Conservation (phyloP, 2,888 invertebrate species). For the Notodonta ziczac region DNA sequence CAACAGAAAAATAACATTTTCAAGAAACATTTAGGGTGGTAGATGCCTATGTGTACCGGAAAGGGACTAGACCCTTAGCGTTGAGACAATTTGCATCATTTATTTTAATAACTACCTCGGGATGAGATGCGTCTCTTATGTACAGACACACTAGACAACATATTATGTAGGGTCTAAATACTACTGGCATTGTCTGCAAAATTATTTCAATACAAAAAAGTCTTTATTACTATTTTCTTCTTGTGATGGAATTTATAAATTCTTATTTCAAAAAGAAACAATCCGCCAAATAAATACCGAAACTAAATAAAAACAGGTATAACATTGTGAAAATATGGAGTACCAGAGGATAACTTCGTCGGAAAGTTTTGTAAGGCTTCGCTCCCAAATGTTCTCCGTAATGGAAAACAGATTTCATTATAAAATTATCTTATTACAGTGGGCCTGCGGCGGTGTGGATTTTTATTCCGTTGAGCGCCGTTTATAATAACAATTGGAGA, state of each 20-base stretch:
- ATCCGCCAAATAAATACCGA: neutral
- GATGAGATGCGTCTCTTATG: too few species aligned
- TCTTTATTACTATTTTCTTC: too few species aligned
- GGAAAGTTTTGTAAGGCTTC: conserved; percentile 4
- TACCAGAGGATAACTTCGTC: conserved; percentile 1
- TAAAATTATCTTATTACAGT: conserved; percentile 8
- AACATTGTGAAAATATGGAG: conserved; percentile 7
- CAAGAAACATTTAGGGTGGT: too few species aligned
- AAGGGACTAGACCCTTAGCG: too few species aligned
- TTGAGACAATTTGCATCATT: too few species aligned
- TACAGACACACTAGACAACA: too few species aligned
- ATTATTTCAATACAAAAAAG: too few species aligned
- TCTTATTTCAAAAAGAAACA: neutral
- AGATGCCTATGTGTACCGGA: too few species aligned
- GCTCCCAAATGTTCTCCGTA: conserved; percentile 4
- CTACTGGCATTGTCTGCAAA: too few species aligned
- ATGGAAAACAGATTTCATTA: conserved; percentile 9
- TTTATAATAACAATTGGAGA: conserved; percentile 2
- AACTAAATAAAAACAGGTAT: neutral
- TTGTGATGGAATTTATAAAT: neutral
- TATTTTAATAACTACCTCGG: too few species aligned
- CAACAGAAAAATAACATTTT: too few species aligned
- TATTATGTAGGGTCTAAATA: too few species aligned
- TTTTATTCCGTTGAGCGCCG: conserved; percentile 4
- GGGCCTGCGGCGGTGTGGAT: conserved; percentile 2